Evolutionary conservation across 2,888 invertebrate species (phyloP), one percentile per base, ranked within the genome.

Genomic region (Agonopterix subpropinquella): DNA sequence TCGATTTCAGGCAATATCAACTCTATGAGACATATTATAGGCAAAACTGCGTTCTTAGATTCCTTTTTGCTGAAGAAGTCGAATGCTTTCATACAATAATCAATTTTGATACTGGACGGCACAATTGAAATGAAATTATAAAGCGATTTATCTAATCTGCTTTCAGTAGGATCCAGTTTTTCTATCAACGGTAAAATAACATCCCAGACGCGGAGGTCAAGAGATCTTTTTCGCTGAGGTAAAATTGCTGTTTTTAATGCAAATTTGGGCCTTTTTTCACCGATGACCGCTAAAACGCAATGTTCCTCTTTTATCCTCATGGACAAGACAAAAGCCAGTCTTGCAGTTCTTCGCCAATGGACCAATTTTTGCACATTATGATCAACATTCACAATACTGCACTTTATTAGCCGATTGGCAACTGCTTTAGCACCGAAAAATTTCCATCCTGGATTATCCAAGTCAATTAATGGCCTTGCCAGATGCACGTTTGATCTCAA

Each of bases 351-450:
- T 5, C 57, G 61, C 59, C 70, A 71, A n/a, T 55, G 44, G 1
- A 74, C 51, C 41, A 77, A 59, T 28, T 56, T 56, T 35, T 58
- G 47, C 8, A 70, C 53, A 37, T 68, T 51, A 0, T 44, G 45
- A 4, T 67, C 61, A 11, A 67, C 47, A 18, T 70, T 62, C 1
- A 45, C 48, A 11, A 48, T 47, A 37, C 64, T 67, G 48, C 74
- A 74, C 18, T 56, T 54, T 4, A 68, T 51, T 3, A 69, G 54
- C 45, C 57, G 67, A 47, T 76, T 78, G 0, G 74, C 68, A 2
- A 79, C 54, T 11, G 72, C 67, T 53, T 79, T 79, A 1, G 67
- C 68, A 11, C 83, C 80, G 36, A 66, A 47, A 45, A 54, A 45
- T 8, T 52, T 54, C 75, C 75, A 79, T 11, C 70, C 67, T 11